Conservation (phyloP, 1,140 invertebrate species). For the Tribolium madens region DNA sequence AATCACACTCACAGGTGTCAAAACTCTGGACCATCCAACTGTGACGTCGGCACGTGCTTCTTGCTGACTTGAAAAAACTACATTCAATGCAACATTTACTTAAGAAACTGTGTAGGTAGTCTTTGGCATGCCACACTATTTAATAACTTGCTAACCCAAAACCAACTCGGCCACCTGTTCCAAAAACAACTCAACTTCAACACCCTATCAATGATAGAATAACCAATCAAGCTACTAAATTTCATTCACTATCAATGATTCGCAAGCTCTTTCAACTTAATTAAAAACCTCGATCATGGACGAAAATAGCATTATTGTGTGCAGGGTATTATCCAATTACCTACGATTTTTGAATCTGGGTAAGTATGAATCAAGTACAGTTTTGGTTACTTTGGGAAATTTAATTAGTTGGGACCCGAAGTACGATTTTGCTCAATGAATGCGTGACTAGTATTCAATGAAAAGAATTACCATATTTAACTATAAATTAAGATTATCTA, state of each 20-base stretch:
- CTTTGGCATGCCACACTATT: slow-evolving; percentile 32
- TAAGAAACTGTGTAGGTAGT: slow-evolving; percentile 35
- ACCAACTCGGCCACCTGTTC: too few relatives aligned
- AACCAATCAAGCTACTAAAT: slow-evolving; percentile 3
- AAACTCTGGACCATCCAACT: background rate
- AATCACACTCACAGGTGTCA: slow-evolving; percentile 25
- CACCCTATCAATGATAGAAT: slow-evolving; percentile 4
- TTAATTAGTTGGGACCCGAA: background rate
- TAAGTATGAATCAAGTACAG: background rate
- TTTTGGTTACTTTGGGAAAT: background rate
- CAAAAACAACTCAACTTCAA: background rate
- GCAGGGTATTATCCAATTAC: background rate
- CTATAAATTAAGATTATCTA: background rate
- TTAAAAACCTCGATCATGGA: background rate
- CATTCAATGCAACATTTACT: background rate
- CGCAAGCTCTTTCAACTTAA: background rate
- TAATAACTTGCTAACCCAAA: slow-evolving; percentile 35
- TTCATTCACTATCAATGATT: background rate
- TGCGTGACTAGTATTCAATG: background rate
- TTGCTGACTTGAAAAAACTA: background rate
- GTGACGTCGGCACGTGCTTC: slow-evolving; percentile 1
- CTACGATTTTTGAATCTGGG: background rate
- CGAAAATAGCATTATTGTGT: background rate
- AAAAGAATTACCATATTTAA: background rate
- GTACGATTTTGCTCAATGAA: background rate